Conservation (phyloP, 2,113 vertebrate species). For the Colius striatus region DNA sequence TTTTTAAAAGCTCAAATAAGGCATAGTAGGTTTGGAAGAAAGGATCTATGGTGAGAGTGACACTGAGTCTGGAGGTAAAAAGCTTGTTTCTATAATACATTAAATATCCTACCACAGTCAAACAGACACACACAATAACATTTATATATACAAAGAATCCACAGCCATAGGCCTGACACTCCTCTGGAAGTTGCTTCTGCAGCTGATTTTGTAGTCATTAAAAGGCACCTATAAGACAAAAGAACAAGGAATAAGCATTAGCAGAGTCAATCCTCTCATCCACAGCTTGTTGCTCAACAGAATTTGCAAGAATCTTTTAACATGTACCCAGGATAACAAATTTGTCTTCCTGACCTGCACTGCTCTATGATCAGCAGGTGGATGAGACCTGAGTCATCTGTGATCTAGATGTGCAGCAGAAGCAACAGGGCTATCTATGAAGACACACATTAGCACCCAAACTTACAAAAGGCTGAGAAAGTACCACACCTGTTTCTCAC, state of each 20-base stretch:
- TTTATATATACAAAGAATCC: constrained; percentile 1
- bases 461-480: background rate
- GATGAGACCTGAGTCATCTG: background rate
- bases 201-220: background rate
- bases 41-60: background rate
- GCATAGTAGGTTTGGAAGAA: background rate
- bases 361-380: background rate
- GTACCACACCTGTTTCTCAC: background rate
- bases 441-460: background rate
- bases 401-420: background rate
- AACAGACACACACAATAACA: constrained; percentile 35
- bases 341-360: background rate
- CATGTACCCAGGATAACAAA: background rate
- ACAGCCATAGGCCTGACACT: background rate
- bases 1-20: background rate
- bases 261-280: background rate
- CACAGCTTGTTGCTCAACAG: background rate
- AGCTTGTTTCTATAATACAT: background rate
- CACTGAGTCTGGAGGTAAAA: background rate
- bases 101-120: constrained; percentile 30
- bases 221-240: constrained; percentile 43
- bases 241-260: background rate
- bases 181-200: background rate
- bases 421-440: background rate
- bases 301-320: background rate